Percentiles rank a stretch among this genome's conserved stretches.
phyloP scores from a whole-genome alignment of 2,797 vertebrate species.

The Apogon talboti region DNA sequence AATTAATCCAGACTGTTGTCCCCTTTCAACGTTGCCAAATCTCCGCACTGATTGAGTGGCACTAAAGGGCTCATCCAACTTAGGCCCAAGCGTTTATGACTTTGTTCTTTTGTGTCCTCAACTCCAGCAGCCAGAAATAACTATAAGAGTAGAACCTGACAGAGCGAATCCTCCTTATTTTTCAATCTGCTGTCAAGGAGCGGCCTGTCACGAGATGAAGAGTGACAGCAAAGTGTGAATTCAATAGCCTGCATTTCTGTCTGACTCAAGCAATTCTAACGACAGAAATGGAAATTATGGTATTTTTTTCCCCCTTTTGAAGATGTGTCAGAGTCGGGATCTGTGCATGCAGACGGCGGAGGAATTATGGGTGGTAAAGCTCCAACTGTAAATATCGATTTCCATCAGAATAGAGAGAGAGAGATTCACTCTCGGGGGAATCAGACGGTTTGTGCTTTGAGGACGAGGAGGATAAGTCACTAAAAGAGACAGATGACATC shows the following conservation, averaged over 20 bases:
- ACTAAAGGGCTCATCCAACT: conserved; percentile 12
- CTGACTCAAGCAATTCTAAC: conserved; percentile 51
- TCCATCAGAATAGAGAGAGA: conserved; percentile 50
- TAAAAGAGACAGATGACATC: conserved; percentile 48
- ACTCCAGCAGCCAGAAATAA: conserved; percentile 54
- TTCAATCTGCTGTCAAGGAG: conserved; percentile 63
- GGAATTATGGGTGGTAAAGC: conserved; percentile 48
- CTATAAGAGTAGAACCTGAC: conserved; percentile 42
- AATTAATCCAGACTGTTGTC: conserved; percentile 43
- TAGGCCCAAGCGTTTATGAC: conserved; percentile 18
- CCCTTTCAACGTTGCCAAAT: conserved; percentile 16
- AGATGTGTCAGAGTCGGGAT: conserved; percentile 20
- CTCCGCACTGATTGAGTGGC: conserved; percentile 23
- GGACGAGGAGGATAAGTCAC: conserved; percentile 38
- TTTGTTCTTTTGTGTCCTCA: conserved; percentile 33
- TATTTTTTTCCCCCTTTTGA: conserved; percentile 43
- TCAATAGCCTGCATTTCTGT: conserved; percentile 46
- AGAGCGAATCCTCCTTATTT: conserved; percentile 54
- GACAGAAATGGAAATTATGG: conserved; percentile 60
- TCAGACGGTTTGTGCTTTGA: conserved; percentile 50
- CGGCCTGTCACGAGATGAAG: conserved; percentile 44
- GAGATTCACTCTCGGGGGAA: conserved; percentile 29
- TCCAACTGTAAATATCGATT: conserved; percentile 58
- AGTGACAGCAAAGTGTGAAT: conserved; percentile 59
- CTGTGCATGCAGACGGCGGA: conserved; percentile 37